A percentile compares a stretch with the other conserved stretches of the same genome.
These are phyloP conservation scores for Anguilla megastoma DNA, from an alignment of 2,797 vertebrate genomes.

Conservation along the genomic window DNA sequence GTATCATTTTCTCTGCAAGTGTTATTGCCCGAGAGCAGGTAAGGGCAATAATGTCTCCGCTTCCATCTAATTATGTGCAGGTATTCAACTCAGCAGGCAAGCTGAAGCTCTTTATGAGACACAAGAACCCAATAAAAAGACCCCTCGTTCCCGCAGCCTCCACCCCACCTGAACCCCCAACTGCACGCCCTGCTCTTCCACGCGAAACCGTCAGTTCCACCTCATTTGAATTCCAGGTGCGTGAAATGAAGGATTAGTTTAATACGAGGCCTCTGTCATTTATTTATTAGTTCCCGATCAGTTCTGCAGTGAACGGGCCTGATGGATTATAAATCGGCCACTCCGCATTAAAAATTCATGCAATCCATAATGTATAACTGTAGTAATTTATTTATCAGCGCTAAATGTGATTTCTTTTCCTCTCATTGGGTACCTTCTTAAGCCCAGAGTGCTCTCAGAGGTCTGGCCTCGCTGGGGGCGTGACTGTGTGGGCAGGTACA, in stretches of 20 bases:
- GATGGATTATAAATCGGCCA: constrained; percentile 88
- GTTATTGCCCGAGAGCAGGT: constrained; percentile 16
- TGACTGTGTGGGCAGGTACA: background rate
- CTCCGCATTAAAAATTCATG: constrained; percentile 91
- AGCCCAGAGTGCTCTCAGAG: constrained; percentile 51
- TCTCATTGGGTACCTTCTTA: constrained; percentile 65
- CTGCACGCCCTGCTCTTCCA: background rate
- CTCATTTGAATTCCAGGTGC: constrained; percentile 67
- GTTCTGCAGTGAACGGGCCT: constrained; percentile 68
- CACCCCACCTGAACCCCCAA: background rate
- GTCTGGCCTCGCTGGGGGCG: constrained; percentile 35
- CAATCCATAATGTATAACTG: constrained; percentile 85
- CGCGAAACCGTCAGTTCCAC: constrained; percentile 20
- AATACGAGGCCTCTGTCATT: constrained; percentile 82
- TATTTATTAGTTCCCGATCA: constrained; percentile 86
- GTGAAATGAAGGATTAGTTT: constrained; percentile 76
- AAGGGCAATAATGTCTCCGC: background rate
- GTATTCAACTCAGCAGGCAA: constrained; percentile 3
- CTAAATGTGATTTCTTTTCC: constrained; percentile 77
- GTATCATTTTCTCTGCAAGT: background rate
- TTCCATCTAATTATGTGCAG: background rate
- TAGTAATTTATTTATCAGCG: constrained; percentile 90
- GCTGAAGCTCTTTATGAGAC: constrained; percentile 13
- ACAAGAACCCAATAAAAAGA: constrained; percentile 23
- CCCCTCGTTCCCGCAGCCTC: background rate